phyloP scores from a whole-genome alignment of 2,113 vertebrate genomes.

The Paracanthobrama guichenoti region DNA sequence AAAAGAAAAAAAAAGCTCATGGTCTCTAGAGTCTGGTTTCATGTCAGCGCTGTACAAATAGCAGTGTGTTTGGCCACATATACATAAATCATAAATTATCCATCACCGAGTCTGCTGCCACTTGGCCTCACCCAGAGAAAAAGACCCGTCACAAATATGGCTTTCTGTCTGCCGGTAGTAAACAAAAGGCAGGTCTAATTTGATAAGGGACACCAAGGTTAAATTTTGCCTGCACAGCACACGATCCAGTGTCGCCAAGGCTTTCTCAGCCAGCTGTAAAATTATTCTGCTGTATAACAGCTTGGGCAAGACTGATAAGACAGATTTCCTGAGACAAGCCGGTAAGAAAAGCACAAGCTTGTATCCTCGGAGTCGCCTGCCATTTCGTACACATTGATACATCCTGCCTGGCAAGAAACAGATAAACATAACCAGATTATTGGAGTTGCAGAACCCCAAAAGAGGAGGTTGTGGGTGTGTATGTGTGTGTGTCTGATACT shows the following conservation, averaged over 20 bases:
- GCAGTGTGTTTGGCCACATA: slow-evolving; percentile 27
- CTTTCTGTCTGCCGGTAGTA: slow-evolving; percentile 36
- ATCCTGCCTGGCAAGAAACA: slow-evolving; percentile 27
- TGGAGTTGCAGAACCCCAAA: not conserved
- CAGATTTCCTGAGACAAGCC: slow-evolving; percentile 18
- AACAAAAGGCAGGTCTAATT: slow-evolving; percentile 54
- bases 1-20: not conserved
- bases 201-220: slow-evolving; percentile 48
- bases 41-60: slow-evolving; percentile 30
- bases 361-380: slow-evolving; percentile 16
- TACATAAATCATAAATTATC: slow-evolving; percentile 46
- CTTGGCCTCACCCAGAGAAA: slow-evolving; percentile 7
- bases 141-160: slow-evolving; percentile 22
- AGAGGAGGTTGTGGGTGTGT: not conserved
- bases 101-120: slow-evolving; percentile 20
- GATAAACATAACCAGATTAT: slow-evolving; percentile 16
- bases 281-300: slow-evolving; percentile 39
- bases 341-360: slow-evolving; percentile 23
- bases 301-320: slow-evolving; percentile 53
- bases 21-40: not conserved
- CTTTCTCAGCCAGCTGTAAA: slow-evolving; percentile 40
- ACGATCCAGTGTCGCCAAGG: slow-evolving; percentile 39
- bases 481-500: not conserved
- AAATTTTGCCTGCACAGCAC: slow-evolving; percentile 35
- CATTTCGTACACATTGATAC: slow-evolving; percentile 25